Evolutionary conservation across 1,140 invertebrate species (phyloP), one percentile per base, ranked within the genome.

Genomic region (Drosophila auraria): DNA sequence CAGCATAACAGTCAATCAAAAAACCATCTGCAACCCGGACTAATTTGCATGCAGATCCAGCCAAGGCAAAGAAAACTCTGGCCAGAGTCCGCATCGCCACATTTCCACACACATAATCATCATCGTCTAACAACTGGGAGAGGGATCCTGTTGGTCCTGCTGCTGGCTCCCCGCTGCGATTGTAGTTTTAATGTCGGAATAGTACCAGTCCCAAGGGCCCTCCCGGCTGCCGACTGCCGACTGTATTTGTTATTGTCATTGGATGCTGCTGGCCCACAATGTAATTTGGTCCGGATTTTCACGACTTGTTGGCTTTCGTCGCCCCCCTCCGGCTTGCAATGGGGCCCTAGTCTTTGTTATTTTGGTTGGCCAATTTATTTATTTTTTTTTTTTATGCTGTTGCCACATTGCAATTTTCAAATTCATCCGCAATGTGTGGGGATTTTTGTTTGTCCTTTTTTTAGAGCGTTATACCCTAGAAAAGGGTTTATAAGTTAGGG

Each of bases 11-110:
- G 68, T 75, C 81, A 89, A 90, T 89, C 84, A 90, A 84, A 90
- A 89, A 90, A 64, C 70, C 81, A 89, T 89, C 84, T 90, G 78
- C 78, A 47, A 20, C 11, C 54, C 53, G 63, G 78, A 50, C 68
- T 83, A 89, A 89, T 89, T 90, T 89, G 81, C 84, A 89, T 89
- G 65, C 65, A 75, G 70, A 84, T 73, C 60, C 64, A 60, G 54
- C 45, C n/a, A 74, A 53, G 47, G 36, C 49, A 36, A 58, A 38
- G 54, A 57, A 78, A 66, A 73, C 68, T 76, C 47, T 20, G 42
- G 36, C 49, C 56, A 47, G 38, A 60, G 42, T 60, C 45, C 20
- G 17, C 36, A 70, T 33, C 40, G 49, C 7, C 63, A 30, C 47
- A 54, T 40, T 42, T 17, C 17, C 20, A n/a, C 42, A 20, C 25